Evolutionary conservation across 1,140 invertebrate species (phyloP), one percentile per base, ranked within the genome.

Genomic region (Amyelois transitella): DNA sequence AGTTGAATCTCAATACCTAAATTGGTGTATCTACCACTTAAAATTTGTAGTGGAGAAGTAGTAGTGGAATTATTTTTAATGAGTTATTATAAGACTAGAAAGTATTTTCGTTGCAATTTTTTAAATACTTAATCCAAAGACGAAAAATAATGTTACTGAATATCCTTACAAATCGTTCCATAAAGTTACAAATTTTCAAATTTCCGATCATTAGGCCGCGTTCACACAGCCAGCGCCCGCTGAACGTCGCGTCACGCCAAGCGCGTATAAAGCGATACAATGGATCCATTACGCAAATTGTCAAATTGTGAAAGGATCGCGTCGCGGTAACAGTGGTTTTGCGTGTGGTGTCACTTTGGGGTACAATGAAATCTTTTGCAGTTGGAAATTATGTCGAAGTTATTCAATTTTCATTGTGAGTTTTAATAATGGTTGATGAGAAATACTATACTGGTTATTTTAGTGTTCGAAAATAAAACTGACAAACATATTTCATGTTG

Each of bases 251-350:
- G 58, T 51, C 80, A 83, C 80, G 80, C 77, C 63, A 85, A 73
- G 58, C 59, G 58, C 48, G 58, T 75, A 78, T 82, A 81, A 80
- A 77, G 71, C 61, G 60, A 64, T 28, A 80, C 78, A 82, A 81
- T 76, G 53, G 69, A 77, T 80, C 77, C 81, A 86, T 86, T 86
- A 82, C 74, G 62, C 66, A 80, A 82, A 84, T 84, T 81, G 76
- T 77, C 60, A 45, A 32, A 28, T 50, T 21, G 49, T 53, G 24
- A 58, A 53, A 59, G 51, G 51, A 58, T 21, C 22, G 44, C 48
- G 50, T 25, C 47, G 38, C 48, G 62, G 52, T 58, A 82, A 86
- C 74, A 69, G 64, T 73, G 58, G 69, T 77, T 81, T 86, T 71
- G 80, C 82, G 81, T 86, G 81, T 10, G 25, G 7, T 28, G 47